phyloP scores from a whole-genome alignment of 2,888 invertebrate genomes.

The Belgica antarctica region DNA sequence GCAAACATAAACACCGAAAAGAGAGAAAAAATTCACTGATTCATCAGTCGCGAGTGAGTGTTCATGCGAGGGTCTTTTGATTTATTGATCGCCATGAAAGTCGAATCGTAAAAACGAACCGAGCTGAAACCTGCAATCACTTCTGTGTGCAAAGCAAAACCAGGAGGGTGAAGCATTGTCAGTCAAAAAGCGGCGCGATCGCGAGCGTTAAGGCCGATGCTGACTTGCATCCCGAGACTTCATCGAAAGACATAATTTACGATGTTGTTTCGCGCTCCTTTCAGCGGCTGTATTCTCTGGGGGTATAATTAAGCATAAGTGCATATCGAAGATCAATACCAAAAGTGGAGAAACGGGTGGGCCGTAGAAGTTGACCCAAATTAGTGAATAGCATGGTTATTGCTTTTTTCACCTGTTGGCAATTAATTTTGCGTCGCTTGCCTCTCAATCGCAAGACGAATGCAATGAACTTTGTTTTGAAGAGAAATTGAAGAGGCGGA shows the following conservation, averaged over 20 bases:
- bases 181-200: too few relatives aligned
- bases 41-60: background rate
- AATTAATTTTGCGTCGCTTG: conserved; percentile 22
- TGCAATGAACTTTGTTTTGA: conserved; percentile 3
- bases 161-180: background rate
- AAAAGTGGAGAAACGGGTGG: conserved; percentile 39
- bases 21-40: too few relatives aligned
- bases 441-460: too few relatives aligned
- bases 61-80: background rate
- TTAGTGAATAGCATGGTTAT: conserved; percentile 25
- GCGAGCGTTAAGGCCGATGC: background rate
- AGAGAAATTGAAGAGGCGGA: conserved; percentile 12
- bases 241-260: background rate
- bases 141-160: background rate
- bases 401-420: conserved; percentile 41
- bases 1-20: conserved; percentile 13
- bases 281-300: background rate
- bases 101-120: background rate
- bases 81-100: conserved; percentile 37
- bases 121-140: background rate
- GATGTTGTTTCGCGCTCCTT: background rate
- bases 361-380: conserved; percentile 34
- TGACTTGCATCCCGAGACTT: background rate
- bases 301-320: conserved; percentile 5
- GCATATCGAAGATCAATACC: conserved; percentile 25